Percentiles rank a stretch among this genome's conserved stretches.
Evolutionary conservation across 2,113 vertebrate species (phyloP).

Genomic region (Colossoma macropomum): DNA sequence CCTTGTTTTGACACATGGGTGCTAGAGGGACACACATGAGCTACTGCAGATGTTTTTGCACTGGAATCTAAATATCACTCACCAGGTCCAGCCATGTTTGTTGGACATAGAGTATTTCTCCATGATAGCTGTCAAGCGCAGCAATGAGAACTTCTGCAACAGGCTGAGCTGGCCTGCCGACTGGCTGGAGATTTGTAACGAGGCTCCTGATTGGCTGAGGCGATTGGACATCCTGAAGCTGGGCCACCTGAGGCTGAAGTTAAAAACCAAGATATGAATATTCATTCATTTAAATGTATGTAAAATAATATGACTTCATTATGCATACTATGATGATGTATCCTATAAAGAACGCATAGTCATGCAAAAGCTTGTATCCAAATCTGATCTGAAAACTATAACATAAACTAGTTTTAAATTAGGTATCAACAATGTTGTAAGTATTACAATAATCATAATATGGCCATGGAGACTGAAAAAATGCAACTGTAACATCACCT

Average conservation of each 20-base stretch:
- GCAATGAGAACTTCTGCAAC: constrained; percentile 93
- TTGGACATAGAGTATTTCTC: constrained; percentile 96
- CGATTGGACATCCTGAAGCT: constrained; percentile 90
- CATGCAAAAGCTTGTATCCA: too few species aligned
- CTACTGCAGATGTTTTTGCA: too few species aligned
- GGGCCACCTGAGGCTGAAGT: constrained; percentile 83
- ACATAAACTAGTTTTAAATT: too few species aligned
- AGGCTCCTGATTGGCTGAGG: constrained; percentile 80
- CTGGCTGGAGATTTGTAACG: constrained; percentile 88
- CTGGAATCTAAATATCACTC: constrained; percentile 57
- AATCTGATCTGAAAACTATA: too few species aligned
- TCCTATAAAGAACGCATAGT: too few species aligned
- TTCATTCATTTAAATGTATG: not conserved
- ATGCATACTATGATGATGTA: too few species aligned
- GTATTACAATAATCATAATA: too few species aligned
- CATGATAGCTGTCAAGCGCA: constrained; percentile 96
- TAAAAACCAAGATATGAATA: not conserved
- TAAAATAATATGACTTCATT: not conserved
- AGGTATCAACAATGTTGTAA: too few species aligned
- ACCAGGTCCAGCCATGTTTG: constrained; percentile 98
- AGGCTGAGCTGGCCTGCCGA: constrained; percentile 92
- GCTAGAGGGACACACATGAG: too few species aligned
- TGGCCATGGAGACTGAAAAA: too few species aligned
- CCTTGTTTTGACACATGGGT: too few species aligned
- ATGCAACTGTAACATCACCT: too few species aligned